phyloP scores from a whole-genome alignment of 2,888 invertebrate species.

The Campoplex nolae region DNA sequence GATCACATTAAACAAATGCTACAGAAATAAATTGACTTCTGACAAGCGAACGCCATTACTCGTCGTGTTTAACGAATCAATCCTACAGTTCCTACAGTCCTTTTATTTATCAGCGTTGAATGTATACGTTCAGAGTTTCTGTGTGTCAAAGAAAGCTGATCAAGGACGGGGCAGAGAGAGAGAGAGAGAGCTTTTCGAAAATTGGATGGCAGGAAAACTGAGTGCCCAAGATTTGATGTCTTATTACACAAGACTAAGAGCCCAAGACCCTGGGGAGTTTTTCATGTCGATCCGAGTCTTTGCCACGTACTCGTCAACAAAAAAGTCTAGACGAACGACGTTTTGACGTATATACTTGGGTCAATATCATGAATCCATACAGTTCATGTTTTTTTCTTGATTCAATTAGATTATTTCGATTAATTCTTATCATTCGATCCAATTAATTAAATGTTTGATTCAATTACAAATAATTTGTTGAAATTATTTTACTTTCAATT shows the following conservation, averaged over 20 bases:
- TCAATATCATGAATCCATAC: background rate
- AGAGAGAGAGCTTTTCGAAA: background rate
- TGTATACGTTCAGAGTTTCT: background rate
- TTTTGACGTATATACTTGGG: slow-evolving; percentile 12
- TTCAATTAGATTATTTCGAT: background rate
- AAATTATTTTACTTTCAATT: background rate
- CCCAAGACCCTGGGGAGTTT: slow-evolving; percentile 16
- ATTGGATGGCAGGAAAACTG: slow-evolving; percentile 13
- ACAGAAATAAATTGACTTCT: background rate
- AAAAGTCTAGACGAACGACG: slow-evolving; percentile 34
- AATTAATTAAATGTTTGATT: background rate
- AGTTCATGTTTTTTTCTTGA: background rate
- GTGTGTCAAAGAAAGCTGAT: slow-evolving; percentile 10
- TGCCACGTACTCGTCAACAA: slow-evolving; percentile 4
- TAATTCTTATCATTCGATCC: background rate
- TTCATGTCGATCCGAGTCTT: slow-evolving; percentile 24
- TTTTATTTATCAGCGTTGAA: slow-evolving; percentile 1
- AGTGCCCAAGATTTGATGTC: background rate
- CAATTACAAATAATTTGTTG: background rate
- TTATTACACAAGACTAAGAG: background rate
- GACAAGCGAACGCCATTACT: background rate
- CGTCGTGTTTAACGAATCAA: slow-evolving; percentile 1
- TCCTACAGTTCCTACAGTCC: background rate
- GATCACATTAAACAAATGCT: slow-evolving; percentile 24
- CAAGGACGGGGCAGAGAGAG: background rate